Evolutionary conservation across 2,797 vertebrate genomes (phyloP), one percentile per base, ranked within the genome.

Genomic region (Sus cebifrons): DNA sequence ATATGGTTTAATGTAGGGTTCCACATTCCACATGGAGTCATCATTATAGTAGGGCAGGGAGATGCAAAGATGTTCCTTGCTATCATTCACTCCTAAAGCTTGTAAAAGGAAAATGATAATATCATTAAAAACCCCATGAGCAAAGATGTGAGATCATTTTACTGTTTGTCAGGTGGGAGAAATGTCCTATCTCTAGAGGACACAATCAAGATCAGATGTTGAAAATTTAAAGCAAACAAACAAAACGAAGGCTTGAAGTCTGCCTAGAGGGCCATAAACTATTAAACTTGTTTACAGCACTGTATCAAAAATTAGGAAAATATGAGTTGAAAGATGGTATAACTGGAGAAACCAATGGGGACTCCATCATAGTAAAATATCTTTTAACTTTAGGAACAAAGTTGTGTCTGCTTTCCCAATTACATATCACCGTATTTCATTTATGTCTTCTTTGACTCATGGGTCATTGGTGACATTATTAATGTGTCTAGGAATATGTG

Each of bases 151-250:
- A 25, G 16, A 21, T 90, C 25, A 32, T 94, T 97, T 96, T 75
- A 90, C 93, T 92, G 21, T 92, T 54, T 81, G 93, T 85, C 64
- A 82, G 27, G 21, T 32, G 8, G 36, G 15, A 4, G 9, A 71
- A 81, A 68, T 91, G 25, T 67, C 78, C 5, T 79, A 68, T 86
- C n/a, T 60, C 44, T 70, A 62, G 36, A 84, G 32, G 20, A 88
- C 92, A 74, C 83, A 84, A 75, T 91, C 56, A 75, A 90, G 82
- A 96, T 75, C n/a, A 94, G n/a, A 67, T 82, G 64, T n/a, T 95
- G 68, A 95, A 96, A 78, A 18, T 91, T 65, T 96, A 87, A 91
- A 96, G 18, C 44, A 94, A 96, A 74, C 20, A 68, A 96, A 73
- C 44, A 54, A 92, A 96, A 68, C 78, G 21, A 87, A 88, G 15